Evolutionary conservation across 2,797 vertebrate genomes (phyloP).

Genomic region (Morelia viridis): DNA sequence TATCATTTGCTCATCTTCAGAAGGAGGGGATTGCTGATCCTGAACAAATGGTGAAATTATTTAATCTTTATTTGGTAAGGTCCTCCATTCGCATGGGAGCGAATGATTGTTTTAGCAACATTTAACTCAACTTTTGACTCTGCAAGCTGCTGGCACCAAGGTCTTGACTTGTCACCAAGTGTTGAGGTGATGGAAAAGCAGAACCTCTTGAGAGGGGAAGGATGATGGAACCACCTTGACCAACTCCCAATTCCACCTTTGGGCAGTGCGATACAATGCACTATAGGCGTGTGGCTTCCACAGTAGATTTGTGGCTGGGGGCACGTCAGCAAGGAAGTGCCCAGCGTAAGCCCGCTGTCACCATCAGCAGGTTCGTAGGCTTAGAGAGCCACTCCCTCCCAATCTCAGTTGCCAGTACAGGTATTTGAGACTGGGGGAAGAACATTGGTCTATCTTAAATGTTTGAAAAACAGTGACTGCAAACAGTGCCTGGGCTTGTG

Average conservation of each 20-base stretch:
- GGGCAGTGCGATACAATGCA: background rate
- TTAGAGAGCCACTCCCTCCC: background rate
- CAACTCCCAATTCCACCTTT: background rate
- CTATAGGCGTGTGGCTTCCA: background rate
- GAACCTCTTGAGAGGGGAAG: background rate
- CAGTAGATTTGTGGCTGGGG: background rate
- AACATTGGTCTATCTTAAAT: too few relatives aligned
- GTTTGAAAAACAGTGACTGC: background rate
- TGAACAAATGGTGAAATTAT: conserved; percentile 75
- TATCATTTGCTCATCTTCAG: conserved; percentile 68
- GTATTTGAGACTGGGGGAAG: background rate
- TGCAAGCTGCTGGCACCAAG: too few relatives aligned
- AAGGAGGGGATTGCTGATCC: conserved; percentile 74
- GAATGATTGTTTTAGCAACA: conserved; percentile 54
- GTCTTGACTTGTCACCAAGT: background rate
- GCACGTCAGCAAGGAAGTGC: too few relatives aligned
- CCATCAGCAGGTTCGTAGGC: background rate
- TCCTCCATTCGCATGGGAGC: conserved; percentile 58
- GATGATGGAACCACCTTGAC: background rate
- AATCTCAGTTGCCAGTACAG: background rate
- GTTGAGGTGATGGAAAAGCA: background rate
- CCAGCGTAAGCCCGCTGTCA: too few relatives aligned
- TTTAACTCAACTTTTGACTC: background rate
- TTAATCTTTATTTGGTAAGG: conserved; percentile 73
- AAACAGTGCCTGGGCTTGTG: background rate